Evolutionary conservation across 2,888 invertebrate species (phyloP).

Genomic region (Melieria picta): DNA sequence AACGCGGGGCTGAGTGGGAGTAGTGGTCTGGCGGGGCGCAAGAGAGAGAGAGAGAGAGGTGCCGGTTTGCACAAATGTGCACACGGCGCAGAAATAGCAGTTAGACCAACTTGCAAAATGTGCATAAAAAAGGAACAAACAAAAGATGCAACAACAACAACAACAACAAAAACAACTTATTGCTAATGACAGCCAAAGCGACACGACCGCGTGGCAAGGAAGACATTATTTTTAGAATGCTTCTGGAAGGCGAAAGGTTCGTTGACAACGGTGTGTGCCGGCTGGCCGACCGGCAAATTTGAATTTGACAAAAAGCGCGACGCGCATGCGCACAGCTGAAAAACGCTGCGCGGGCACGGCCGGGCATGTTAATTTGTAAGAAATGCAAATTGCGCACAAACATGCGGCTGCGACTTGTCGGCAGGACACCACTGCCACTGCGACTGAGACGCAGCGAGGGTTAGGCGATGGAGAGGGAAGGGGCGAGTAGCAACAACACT

Average conservation of each 20-base stretch:
- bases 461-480: background rate
- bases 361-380: slow-evolving; percentile 24
- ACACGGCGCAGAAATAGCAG: background rate
- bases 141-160: background rate
- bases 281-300: slow-evolving; percentile 12
- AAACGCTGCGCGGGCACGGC: slow-evolving; percentile 23
- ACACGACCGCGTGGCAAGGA: slow-evolving; percentile 14
- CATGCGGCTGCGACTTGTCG: slow-evolving; percentile 5
- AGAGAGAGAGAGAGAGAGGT: background rate
- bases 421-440: slow-evolving; percentile 8
- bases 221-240: slow-evolving; percentile 26
- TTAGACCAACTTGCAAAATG: background rate
- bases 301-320: slow-evolving; percentile 20
- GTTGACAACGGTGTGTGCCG: slow-evolving; percentile 22
- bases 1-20: too few relatives aligned
- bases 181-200: background rate
- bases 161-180: slow-evolving; percentile 4
- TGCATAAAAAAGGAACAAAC: slow-evolving; percentile 1
- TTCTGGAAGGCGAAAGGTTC: slow-evolving; percentile 10
- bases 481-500: background rate
- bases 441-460: background rate
- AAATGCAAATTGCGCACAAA: slow-evolving; percentile 21
- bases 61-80: background rate
- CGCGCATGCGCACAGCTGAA: slow-evolving; percentile 30
- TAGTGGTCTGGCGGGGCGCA: too few relatives aligned